Conservation (phyloP, 2,888 invertebrate species). For the Anagyrus pseudococci region DNA sequence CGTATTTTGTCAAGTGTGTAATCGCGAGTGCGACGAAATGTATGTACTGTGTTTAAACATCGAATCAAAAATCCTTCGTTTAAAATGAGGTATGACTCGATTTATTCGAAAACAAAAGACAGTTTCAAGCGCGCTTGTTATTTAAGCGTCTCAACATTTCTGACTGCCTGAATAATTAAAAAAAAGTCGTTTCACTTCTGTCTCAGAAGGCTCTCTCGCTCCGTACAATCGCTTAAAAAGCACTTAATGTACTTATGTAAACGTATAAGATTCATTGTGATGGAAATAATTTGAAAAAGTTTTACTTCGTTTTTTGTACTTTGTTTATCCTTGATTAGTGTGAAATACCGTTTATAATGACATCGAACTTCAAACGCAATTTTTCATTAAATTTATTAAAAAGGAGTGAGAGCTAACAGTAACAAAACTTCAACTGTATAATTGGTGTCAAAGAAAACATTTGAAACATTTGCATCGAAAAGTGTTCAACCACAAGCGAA, state of each 20-base stretch:
- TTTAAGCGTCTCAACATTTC: conserved; percentile 14
- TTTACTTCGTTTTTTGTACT: conserved; percentile 25
- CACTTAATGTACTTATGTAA: conserved; percentile 11
- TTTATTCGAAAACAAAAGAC: conserved; percentile 14
- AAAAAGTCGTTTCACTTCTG: neutral
- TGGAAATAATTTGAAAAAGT: conserved; percentile 25
- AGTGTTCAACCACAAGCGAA: too few relatives aligned
- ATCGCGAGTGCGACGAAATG: conserved; percentile 28
- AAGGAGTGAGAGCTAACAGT: too few relatives aligned
- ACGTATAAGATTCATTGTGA: conserved; percentile 1
- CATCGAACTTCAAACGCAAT: too few relatives aligned
- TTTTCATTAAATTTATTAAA: too few relatives aligned
- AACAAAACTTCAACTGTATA: too few relatives aligned
- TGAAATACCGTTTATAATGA: too few relatives aligned
- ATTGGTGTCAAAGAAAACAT: too few relatives aligned
- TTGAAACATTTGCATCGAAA: too few relatives aligned
- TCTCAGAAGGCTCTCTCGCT: neutral
- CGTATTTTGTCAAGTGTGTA: conserved; percentile 21
- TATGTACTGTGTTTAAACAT: conserved; percentile 16
- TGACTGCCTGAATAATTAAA: conserved; percentile 12
- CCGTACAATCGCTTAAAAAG: conserved; percentile 9
- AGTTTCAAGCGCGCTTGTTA: neutral
- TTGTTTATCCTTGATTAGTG: too few relatives aligned
- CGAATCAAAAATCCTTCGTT: conserved; percentile 24
- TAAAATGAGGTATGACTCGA: conserved; percentile 18